Percentiles rank a stretch among this genome's conserved stretches.
Conservation (phyloP, 2,797 vertebrate genomes). For the Aphelocoma californica region DNA sequence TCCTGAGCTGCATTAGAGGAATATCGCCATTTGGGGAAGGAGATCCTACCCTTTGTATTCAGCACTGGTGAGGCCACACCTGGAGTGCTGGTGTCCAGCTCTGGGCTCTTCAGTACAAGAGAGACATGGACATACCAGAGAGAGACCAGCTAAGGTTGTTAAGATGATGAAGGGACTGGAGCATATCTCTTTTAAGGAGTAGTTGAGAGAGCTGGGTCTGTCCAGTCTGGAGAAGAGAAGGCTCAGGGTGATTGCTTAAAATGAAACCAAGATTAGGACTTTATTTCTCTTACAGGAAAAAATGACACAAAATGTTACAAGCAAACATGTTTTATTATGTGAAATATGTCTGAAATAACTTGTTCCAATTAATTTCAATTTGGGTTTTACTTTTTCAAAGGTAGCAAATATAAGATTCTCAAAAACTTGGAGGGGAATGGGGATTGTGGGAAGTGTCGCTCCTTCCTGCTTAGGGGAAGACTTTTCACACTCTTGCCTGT, state of each 20-base stretch:
- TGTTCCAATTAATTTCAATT: background rate
- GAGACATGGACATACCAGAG: background rate
- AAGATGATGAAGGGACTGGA: background rate
- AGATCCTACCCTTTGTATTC: background rate
- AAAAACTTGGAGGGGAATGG: background rate
- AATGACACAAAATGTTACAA: background rate
- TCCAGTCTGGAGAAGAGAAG: background rate
- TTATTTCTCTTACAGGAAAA: background rate
- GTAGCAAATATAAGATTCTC: background rate
- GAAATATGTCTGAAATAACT: background rate
- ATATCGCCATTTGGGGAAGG: background rate
- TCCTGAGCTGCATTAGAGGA: background rate
- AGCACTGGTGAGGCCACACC: fast-evolving
- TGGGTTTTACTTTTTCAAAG: background rate
- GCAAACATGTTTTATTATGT: background rate
- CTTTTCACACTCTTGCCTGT: background rate
- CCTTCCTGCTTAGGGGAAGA: background rate
- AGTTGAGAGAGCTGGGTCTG: background rate
- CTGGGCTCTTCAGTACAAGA: background rate
- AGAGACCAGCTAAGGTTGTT: background rate
- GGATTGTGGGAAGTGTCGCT: background rate
- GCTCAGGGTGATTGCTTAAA: background rate
- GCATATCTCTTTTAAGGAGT: background rate
- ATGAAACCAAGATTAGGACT: background rate
- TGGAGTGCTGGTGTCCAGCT: background rate